A percentile compares a stretch with the other conserved stretches of the same genome.
Conservation (phyloP, 2,113 vertebrate genomes). For the Prionailurus viverrinus region DNA sequence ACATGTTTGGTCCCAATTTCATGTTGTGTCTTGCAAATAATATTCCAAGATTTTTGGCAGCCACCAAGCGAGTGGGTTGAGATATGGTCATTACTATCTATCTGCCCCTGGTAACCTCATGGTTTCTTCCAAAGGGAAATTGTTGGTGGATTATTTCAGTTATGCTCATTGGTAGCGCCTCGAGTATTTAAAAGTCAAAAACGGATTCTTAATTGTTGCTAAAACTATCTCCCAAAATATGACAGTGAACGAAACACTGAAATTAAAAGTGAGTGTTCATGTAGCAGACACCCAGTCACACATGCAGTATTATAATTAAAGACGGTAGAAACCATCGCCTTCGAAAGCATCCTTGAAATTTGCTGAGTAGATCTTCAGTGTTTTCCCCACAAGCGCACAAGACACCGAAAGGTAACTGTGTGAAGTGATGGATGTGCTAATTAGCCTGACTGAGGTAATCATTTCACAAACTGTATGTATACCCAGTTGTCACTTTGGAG, state of each 20-base stretch:
- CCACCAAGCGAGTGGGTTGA: background rate
- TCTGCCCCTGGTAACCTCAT: background rate
- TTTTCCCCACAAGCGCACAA: background rate
- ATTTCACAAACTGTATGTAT: background rate
- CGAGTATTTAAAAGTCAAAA: constrained; percentile 53
- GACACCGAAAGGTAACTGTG: background rate
- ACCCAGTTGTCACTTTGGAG: background rate
- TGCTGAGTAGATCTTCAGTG: background rate
- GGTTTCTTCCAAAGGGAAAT: background rate
- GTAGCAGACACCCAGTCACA: background rate
- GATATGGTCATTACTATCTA: background rate
- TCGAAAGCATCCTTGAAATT: background rate
- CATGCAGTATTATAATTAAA: background rate
- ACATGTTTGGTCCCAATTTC: background rate
- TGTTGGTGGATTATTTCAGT: background rate
- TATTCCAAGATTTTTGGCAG: background rate
- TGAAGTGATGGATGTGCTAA: background rate
- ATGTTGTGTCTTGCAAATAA: background rate
- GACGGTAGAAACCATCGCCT: background rate
- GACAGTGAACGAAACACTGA: background rate
- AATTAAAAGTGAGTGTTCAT: background rate
- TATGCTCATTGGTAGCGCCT: background rate
- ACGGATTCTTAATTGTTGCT: background rate
- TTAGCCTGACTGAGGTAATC: constrained; percentile 5
- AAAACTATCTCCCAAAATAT: constrained; percentile 31